Conservation (phyloP, 2,797 vertebrate genomes). For the Xenops minutus region DNA sequence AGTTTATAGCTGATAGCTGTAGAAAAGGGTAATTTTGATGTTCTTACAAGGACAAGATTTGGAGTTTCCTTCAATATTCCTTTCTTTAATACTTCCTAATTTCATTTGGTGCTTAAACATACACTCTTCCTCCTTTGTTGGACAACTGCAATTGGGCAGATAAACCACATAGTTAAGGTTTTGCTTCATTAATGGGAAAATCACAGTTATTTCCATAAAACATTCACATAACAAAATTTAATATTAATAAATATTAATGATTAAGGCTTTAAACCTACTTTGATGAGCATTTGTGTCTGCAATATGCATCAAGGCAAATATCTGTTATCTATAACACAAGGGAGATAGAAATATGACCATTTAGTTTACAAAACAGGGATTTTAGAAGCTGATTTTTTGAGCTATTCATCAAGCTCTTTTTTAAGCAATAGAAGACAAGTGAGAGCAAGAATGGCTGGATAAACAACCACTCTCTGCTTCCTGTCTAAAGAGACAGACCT, state of each 20-base stretch:
- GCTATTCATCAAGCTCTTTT: background rate
- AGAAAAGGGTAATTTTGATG: background rate
- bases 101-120: background rate
- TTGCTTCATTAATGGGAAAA: background rate
- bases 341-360: background rate
- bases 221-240: background rate
- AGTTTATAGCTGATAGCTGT: background rate
- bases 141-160: background rate
- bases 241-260: background rate
- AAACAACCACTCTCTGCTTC: background rate
- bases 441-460: background rate
- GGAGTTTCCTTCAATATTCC: background rate
- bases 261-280: background rate
- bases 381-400: background rate
- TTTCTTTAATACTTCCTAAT: background rate
- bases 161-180: background rate
- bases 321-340: background rate
- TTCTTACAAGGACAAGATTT: background rate
- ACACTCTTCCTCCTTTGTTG: background rate
- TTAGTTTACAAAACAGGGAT: background rate
- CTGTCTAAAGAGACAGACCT: background rate
- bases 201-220: background rate
- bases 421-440: background rate
- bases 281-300: background rate
- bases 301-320: background rate